phyloP scores from a whole-genome alignment of 2,888 invertebrate genomes.

The Colostygia pectinataria region DNA sequence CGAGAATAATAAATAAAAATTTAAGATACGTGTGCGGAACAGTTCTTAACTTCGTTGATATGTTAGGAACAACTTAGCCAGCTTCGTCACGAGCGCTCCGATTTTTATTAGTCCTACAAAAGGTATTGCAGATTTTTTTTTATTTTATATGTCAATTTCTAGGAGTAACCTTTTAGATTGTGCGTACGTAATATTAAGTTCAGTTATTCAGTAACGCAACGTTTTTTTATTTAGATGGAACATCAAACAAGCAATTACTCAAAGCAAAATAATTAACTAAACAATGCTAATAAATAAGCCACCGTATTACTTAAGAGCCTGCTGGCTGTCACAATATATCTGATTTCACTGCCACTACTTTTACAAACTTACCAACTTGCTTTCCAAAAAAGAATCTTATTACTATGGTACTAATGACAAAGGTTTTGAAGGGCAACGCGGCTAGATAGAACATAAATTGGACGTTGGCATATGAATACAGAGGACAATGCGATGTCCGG shows the following conservation, averaged over 20 bases:
- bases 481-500: slow-evolving; percentile 61
- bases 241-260: slow-evolving; percentile 64
- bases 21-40: no score
- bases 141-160: no score
- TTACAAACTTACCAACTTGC: slow-evolving; percentile 2
- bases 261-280: slow-evolving; percentile 69
- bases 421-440: slow-evolving; percentile 6
- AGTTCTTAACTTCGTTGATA: no score
- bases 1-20: no score
- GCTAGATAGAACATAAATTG: slow-evolving; percentile 58
- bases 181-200: no score
- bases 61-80: no score
- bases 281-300: slow-evolving; percentile 64
- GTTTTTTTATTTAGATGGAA: slow-evolving; percentile 35
- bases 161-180: no score
- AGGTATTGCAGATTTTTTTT: no score
- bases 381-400: slow-evolving; percentile 12
- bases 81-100: no score
- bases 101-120: no score
- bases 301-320: slow-evolving; percentile 47
- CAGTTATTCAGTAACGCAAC: background rate
- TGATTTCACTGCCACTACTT: slow-evolving; percentile 39
- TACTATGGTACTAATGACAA: background rate
- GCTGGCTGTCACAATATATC: slow-evolving; percentile 59
- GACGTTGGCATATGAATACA: slow-evolving; percentile 69